Evolutionary conservation across 2,113 vertebrate species (phyloP).

Genomic region (Megaleporinus macrocephalus): DNA sequence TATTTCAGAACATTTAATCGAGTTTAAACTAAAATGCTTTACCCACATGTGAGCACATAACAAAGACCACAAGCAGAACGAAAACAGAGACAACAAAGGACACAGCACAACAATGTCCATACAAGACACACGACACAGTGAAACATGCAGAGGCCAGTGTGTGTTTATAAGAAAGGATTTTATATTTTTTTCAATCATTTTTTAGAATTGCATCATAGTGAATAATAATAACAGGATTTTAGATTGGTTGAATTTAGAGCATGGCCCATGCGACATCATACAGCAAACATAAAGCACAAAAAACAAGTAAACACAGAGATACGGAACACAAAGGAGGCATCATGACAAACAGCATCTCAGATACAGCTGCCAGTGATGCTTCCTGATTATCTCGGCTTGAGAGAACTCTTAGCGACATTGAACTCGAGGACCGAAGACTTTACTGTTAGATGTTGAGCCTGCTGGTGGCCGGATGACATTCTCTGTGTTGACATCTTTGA

Average conservation of each 20-base stretch:
- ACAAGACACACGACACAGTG: neutral
- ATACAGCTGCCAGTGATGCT: no score
- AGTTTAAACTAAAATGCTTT: no score
- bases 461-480: accelerated
- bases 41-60: neutral
- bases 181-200: neutral
- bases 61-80: neutral
- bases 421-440: neutral
- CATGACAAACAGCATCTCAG: neutral
- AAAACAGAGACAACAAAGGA: neutral
- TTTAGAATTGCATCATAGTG: neutral
- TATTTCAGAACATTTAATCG: neutral
- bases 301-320: neutral
- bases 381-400: no score
- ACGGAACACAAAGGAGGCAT: neutral
- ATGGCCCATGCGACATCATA: neutral
- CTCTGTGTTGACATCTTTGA: neutral
- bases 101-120: neutral
- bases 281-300: neutral
- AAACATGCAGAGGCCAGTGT: neutral
- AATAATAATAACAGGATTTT: neutral
- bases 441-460: neutral
- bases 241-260: neutral
- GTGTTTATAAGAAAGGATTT: neutral
- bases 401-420: neutral